Conservation (phyloP, 2,888 invertebrate genomes). For the Epicampocera succincta region DNA sequence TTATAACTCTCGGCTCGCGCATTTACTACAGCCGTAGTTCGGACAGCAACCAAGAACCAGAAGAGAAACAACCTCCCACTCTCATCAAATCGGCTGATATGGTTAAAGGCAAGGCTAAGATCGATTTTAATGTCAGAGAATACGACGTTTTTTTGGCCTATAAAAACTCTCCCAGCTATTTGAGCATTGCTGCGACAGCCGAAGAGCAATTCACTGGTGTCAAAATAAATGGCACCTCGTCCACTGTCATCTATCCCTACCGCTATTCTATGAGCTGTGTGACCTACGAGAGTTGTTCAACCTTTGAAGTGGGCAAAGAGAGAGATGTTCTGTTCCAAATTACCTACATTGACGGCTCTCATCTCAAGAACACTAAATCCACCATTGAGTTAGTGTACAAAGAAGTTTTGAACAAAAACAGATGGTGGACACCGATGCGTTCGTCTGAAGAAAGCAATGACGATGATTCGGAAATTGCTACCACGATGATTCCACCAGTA, state of each 20-base stretch:
- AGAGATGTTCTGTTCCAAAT: constrained; percentile 91
- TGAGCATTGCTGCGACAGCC: constrained; percentile 89
- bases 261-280: constrained; percentile 89
- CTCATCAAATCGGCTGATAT: constrained; percentile 74
- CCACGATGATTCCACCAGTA: constrained; percentile 47
- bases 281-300: constrained; percentile 87
- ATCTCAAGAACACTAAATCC: constrained; percentile 84
- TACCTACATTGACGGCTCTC: constrained; percentile 87
- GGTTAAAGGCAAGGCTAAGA: constrained; percentile 78
- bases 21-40: constrained; percentile 62
- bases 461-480: constrained; percentile 28
- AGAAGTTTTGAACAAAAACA: constrained; percentile 71
- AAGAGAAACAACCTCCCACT: constrained; percentile 70
- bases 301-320: constrained; percentile 94
- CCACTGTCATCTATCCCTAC: constrained; percentile 89
- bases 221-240: constrained; percentile 89
- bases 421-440: constrained; percentile 58
- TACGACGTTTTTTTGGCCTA: constrained; percentile 72
- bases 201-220: constrained; percentile 93
- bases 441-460: constrained; percentile 2
- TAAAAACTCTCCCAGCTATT: constrained; percentile 67
- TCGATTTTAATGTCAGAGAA: constrained; percentile 76
- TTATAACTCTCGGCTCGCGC: constrained; percentile 82
- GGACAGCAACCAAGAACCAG: constrained; percentile 19
- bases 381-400: constrained; percentile 82